A percentile compares a stretch with the other conserved stretches of the same genome.
Evolutionary conservation across 2,797 vertebrate species (phyloP).

Genomic region (Champsocephalus esox): DNA sequence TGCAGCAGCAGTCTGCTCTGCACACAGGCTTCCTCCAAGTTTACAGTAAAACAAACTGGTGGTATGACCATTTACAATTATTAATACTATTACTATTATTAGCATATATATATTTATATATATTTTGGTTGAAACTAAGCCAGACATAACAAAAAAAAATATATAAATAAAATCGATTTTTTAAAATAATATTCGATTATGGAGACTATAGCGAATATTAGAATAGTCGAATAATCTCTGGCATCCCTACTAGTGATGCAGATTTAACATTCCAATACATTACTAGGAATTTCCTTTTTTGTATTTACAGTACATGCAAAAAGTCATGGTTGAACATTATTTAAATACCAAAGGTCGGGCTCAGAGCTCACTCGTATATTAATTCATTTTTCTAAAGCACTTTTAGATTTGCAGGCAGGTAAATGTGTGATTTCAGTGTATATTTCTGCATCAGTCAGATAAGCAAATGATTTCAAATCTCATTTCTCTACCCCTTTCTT

Average conservation of each 20-base stretch:
- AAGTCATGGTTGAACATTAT: background rate
- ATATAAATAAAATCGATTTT: too few species aligned
- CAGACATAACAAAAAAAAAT: too few species aligned
- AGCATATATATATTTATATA: too few species aligned
- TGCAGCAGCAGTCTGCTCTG: too few species aligned
- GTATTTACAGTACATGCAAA: background rate
- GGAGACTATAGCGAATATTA: too few species aligned
- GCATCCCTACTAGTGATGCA: background rate
- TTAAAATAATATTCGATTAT: too few species aligned
- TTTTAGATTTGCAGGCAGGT: background rate
- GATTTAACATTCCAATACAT: background rate
- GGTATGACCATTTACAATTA: too few species aligned
- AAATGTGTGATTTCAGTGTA: background rate
- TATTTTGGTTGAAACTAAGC: too few species aligned
- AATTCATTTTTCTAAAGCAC: background rate
- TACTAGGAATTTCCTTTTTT: background rate
- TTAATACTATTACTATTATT: too few species aligned
- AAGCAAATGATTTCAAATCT: background rate
- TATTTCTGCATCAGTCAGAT: slow-evolving; percentile 17
- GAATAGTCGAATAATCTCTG: too few species aligned
- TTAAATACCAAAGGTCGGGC: background rate
- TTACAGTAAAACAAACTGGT: too few species aligned
- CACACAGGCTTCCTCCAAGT: too few species aligned
- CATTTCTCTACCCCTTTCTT: background rate
- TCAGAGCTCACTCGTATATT: background rate